These are phyloP conservation scores for Neodon shergylaensis DNA, from an alignment of 2,113 vertebrate genomes.

Conservation along the genomic window DNA sequence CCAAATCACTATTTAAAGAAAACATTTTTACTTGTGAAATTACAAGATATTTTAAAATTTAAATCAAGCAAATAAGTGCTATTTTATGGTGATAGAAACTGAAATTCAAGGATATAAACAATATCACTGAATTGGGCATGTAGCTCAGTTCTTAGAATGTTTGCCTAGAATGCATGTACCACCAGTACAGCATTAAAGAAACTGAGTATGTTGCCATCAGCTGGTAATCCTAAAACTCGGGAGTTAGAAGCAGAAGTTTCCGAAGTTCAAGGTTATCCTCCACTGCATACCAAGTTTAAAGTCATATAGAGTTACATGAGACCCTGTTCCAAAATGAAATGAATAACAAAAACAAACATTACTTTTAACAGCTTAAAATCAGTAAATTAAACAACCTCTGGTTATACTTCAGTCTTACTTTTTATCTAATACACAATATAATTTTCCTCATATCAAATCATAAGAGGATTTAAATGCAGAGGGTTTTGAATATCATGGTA, in stretches of 20 bases:
- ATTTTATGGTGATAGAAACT: background rate
- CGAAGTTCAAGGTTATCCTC: background rate
- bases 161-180: background rate
- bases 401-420: background rate
- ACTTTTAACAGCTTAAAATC: background rate
- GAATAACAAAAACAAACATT: background rate
- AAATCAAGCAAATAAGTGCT: background rate
- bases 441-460: background rate
- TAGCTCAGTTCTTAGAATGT: background rate
- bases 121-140: background rate
- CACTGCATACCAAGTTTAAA: background rate
- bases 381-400: background rate
- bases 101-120: background rate
- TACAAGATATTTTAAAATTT: background rate
- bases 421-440: conserved; percentile 4
- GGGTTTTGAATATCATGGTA: background rate
- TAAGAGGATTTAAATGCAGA: background rate
- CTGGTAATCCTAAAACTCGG: background rate
- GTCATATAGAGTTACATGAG: background rate
- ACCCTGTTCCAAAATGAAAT: background rate
- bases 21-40: background rate
- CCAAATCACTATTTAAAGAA: background rate
- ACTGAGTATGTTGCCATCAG: background rate
- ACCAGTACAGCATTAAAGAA: background rate
- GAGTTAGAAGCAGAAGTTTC: background rate